Base-by-base conservation (phyloP, 2,113 vertebrate genomes). In the Erythrocercus mccallii region DNA sequence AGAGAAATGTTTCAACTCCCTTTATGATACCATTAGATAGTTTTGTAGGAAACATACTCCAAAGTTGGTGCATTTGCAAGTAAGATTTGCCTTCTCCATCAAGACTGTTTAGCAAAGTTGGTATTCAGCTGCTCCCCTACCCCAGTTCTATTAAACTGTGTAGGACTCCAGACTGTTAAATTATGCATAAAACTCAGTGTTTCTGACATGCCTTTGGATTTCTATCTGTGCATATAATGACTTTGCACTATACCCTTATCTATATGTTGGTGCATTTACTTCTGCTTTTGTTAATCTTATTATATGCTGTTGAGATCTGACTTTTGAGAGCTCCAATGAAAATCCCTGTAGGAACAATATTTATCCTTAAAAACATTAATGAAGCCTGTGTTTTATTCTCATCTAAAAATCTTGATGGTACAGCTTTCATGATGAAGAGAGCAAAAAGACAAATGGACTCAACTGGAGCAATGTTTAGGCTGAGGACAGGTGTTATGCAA, bases 241-340 rank as follows among this genome's bases (percentile, higher is more conserved):
- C 4, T 57, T 69, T 85, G 23, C 5, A 27, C 16, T 60, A 28
- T 61, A 31, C 4, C 28, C 7, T 60, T 76, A 7, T 69, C 31
- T 90, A 8, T 61, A 48, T 18, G 9, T 51, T 47, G 3, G 12
- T 81, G n/a, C 22, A n/a, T 62, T 93, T 84, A 45, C 15, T 91
- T 44, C 37, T 68, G 12, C 13, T 81, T 82, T 82, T 64, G 25
- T 44, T 72, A 51, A 40, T 60, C 13, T 47, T 71, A 44, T 0
- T 0, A 20, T 64, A 44, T 0, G 2, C 6, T 2, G 1, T n/a
- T 60, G 40, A 60, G 42, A 58, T 16, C 12, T 81, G 38, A 58
- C 14, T 78, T 73, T 51, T 81, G 48, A 0, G 15, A 57, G 28
- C 17, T 69, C 20, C 21, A 7, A 15, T 80, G 50, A 76, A 81